phyloP scores from a whole-genome alignment of 2,113 vertebrate species.

The Datnioides undecimradiatus region DNA sequence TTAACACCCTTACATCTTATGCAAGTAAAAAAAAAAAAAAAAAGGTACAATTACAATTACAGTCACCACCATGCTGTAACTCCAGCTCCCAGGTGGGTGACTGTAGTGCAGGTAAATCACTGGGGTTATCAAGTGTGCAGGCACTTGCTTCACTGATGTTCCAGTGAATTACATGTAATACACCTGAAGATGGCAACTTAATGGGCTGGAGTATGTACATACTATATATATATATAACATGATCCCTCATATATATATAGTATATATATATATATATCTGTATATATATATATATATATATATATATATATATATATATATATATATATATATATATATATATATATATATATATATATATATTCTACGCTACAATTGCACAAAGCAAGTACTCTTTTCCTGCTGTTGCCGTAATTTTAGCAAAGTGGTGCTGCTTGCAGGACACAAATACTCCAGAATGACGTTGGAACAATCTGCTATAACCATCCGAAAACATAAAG shows the following conservation, averaged over 20 bases:
- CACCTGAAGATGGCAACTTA: neutral
- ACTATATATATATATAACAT: neutral
- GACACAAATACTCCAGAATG: neutral
- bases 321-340: neutral
- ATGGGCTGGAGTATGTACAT: too few relatives aligned
- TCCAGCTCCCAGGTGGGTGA: neutral
- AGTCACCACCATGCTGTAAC: neutral
- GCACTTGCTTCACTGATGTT: neutral
- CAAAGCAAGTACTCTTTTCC: neutral
- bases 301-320: neutral
- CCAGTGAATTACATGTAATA: constrained; percentile 29
- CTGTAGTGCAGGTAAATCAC: neutral
- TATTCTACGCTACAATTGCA: neutral
- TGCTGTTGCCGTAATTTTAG: neutral
- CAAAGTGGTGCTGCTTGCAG: neutral
- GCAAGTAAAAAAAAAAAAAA: constrained; percentile 4
- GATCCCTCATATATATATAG: too few relatives aligned
- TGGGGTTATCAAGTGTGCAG: neutral
- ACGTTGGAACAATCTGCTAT: neutral
- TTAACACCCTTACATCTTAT: constrained; percentile 16
- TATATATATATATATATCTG: neutral
- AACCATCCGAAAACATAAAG: neutral
- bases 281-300: neutral
- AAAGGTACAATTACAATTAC: neutral
- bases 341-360: neutral